Conservation (phyloP, 1,140 invertebrate genomes). For the Macrotrachela quadricornifera region DNA sequence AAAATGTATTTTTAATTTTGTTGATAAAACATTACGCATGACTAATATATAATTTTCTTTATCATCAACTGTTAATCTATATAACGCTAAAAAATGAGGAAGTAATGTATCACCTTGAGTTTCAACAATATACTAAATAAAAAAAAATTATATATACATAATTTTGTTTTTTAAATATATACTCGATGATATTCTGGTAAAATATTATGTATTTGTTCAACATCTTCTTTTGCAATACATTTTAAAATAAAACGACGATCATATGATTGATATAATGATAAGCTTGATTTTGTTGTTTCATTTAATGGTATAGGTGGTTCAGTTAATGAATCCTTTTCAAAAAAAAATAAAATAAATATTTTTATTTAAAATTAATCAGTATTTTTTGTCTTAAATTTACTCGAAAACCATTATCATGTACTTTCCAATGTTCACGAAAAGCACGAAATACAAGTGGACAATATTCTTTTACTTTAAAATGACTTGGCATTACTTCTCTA, state of each 20-base stretch:
- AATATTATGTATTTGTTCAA: slow-evolving; percentile 93
- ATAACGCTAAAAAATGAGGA: slow-evolving; percentile 94
- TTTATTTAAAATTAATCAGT: slow-evolving; percentile 14
- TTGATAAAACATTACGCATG: slow-evolving; percentile 89
- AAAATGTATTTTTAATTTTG: slow-evolving; percentile 76
- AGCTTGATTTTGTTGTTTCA: background rate
- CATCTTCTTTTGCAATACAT: slow-evolving; percentile 85
- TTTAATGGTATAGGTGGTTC: no score
- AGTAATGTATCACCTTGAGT: slow-evolving; percentile 84
- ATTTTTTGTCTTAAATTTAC: background rate
- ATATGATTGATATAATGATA: slow-evolving; percentile 71
- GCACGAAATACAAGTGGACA: slow-evolving; percentile 96
- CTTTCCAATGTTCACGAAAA: slow-evolving; percentile 81
- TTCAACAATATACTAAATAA: slow-evolving; percentile 75
- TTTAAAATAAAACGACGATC: slow-evolving; percentile 78
- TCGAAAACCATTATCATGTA: slow-evolving; percentile 22
- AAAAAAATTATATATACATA: no score
- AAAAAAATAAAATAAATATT: no score
- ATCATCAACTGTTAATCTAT: slow-evolving; percentile 83
- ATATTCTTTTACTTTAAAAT: slow-evolving; percentile 99
- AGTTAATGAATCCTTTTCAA: no score
- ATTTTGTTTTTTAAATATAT: no score
- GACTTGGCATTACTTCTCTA: slow-evolving; percentile 52
- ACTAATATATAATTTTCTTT: slow-evolving; percentile 88
- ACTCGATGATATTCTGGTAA: slow-evolving; percentile 73